Conservation (phyloP, 2,113 vertebrate species). For the Zonotrichia leucophrys region DNA sequence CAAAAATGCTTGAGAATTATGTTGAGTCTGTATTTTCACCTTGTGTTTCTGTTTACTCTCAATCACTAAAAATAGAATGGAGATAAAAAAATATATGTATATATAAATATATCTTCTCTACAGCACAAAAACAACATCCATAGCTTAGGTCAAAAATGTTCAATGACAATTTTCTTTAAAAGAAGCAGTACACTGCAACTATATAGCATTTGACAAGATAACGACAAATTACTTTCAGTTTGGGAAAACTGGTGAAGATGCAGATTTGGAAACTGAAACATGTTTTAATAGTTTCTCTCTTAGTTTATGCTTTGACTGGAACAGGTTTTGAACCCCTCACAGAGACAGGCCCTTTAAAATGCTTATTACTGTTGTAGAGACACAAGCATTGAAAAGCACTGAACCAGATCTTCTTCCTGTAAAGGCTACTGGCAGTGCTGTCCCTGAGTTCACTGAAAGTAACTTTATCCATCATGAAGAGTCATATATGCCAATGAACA, state of each 20-base stretch:
- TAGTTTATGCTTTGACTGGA: background rate
- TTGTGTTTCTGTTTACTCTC: background rate
- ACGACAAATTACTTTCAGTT: background rate
- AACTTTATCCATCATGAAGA: background rate
- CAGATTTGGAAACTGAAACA: background rate
- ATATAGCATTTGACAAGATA: background rate
- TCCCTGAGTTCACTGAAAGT: background rate
- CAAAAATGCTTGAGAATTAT: background rate
- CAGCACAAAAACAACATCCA: background rate
- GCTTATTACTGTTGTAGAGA: background rate
- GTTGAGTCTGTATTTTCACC: background rate
- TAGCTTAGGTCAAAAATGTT: background rate
- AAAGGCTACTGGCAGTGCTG: background rate
- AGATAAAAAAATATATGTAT: background rate
- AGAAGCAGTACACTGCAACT: background rate
- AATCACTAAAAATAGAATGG: background rate
- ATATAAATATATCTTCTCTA: background rate
- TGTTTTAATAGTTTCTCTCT: background rate
- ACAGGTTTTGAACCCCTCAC: background rate
- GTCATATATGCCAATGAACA: background rate
- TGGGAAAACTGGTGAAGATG: background rate
- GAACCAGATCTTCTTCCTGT: background rate
- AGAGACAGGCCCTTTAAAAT: background rate
- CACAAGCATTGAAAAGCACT: background rate
- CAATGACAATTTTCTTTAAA: background rate